Base-by-base conservation (phyloP, 2,797 vertebrate genomes). In the Streptopelia turtur region DNA sequence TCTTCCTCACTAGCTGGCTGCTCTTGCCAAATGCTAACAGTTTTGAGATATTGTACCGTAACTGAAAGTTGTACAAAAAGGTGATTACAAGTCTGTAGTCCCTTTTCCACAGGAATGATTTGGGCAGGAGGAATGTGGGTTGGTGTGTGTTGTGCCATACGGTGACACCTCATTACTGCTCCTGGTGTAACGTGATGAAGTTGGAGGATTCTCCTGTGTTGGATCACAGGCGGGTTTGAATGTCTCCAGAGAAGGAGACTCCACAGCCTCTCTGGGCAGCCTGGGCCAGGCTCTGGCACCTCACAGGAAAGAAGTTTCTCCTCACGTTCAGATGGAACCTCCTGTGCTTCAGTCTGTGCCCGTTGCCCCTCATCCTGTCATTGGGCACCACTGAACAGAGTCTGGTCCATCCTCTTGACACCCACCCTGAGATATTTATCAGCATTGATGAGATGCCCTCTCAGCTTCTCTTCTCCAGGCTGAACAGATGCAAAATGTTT, bases 181-280 rank as follows among this genome's bases (percentile, higher is more conserved):
- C 7, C 55, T 76, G 22, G 5, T 70, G 28, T 49, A 6, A 65
- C n/a, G 16, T 7, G 37, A 7, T 13, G 43, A 65, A 33, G 41
- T n/a, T 1, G 4, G 53, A 71, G 49, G 13, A 22, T 27, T 61
- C 31, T 63, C 5, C 30, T 66, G 11, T 0, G 0, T 30, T 50
- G 52, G 6, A 23, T 70, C 52, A 49, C 30, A 25, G 39, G 39
- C 13, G 39, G 39, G 39, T 39, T 39, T 39, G 39, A 39, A 39
- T 39, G 39, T 39, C 39, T 39, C 39, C 39, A 39, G 12, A 39
- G 39, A 39, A 39, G 39, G 39, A 39, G 39, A 39, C 39, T 39
- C 39, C 39, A 39, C 39, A 39, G 13, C 39, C 39, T 39, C 39
- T 39, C 39, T 39, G 39, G 12, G 39, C 39, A 39, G 39, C 39